These are phyloP conservation scores for Crotalus adamanteus DNA, from an alignment of 2,797 vertebrate species.

Conservation along the genomic window DNA sequence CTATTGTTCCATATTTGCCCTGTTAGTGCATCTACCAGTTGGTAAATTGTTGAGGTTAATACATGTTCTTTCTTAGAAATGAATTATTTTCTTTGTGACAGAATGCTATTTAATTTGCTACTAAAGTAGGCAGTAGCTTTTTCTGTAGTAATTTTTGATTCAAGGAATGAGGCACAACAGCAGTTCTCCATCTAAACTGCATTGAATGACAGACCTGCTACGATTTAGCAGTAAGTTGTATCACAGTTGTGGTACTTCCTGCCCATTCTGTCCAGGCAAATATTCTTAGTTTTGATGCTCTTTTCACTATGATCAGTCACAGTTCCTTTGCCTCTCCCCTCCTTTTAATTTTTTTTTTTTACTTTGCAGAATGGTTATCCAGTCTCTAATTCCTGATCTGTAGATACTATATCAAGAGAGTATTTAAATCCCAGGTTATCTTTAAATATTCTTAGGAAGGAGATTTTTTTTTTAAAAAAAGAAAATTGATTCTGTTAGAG, in stretches of 20 bases:
- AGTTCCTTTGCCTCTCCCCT: not conserved
- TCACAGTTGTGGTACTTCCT: not conserved
- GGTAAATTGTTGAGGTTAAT: not conserved
- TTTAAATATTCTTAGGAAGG: not conserved
- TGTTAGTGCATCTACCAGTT: not conserved
- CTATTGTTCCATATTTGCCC: not conserved
- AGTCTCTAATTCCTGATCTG: not conserved
- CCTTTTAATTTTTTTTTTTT: not conserved
- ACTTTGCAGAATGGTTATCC: not conserved
- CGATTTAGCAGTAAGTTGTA: not conserved
- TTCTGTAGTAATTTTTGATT: not conserved
- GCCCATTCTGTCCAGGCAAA: not conserved
- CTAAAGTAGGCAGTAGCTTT: not conserved
- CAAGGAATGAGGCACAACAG: not conserved
- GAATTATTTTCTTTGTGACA: not conserved
- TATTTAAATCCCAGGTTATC: not conserved
- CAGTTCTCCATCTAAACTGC: not conserved
- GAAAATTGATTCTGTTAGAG: not conserved
- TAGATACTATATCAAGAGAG: not conserved
- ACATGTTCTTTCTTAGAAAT: not conserved
- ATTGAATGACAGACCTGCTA: not conserved
- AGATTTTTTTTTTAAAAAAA: not conserved
- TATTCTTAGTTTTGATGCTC: not conserved
- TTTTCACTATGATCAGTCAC: not conserved
- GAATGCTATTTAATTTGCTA: not conserved